Evolutionary conservation across 2,888 invertebrate species (phyloP).

Genomic region (Eudemis profundana): DNA sequence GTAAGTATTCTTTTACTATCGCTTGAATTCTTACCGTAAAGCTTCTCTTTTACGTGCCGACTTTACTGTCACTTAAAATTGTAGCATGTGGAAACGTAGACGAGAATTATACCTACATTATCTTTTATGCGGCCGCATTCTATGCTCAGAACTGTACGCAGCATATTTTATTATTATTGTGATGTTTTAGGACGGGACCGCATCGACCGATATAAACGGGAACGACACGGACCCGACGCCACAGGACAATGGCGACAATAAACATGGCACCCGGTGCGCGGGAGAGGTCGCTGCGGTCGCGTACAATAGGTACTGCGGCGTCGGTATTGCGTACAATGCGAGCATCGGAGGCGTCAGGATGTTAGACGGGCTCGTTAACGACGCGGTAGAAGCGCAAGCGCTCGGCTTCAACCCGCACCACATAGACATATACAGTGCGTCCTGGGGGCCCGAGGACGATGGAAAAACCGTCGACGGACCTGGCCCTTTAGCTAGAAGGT

Average conservation of each 20-base stretch:
- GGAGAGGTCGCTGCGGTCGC: slow-evolving; percentile 99
- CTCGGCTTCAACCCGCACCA: slow-evolving; percentile 96
- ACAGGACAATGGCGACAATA: slow-evolving; percentile 99
- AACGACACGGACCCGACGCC: slow-evolving; percentile 99
- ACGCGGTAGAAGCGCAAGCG: slow-evolving; percentile 97
- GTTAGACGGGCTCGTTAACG: slow-evolving; percentile 98
- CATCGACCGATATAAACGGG: slow-evolving; percentile 98
- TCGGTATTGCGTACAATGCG: slow-evolving; percentile 98
- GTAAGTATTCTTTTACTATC: slow-evolving; percentile 84
- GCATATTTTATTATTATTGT: slow-evolving; percentile 42
- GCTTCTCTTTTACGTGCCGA: slow-evolving; percentile 5
- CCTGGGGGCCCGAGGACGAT: slow-evolving; percentile 99
- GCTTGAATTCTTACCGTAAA: slow-evolving; percentile 15
- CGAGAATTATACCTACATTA: not conserved
- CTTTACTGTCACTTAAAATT: slow-evolving; percentile 19
- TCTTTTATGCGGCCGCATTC: slow-evolving; percentile 14
- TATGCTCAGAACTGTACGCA: slow-evolving; percentile 1
- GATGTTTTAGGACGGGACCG: slow-evolving; percentile 92
- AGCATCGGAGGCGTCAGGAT: slow-evolving; percentile 98
- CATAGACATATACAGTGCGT: slow-evolving; percentile 98
- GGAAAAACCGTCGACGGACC: slow-evolving; percentile 98
- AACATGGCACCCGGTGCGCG: slow-evolving; percentile 99
- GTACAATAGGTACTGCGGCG: slow-evolving; percentile 98
- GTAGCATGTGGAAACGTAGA: slow-evolving; percentile 12
- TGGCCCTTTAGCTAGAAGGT: slow-evolving; percentile 93